These are phyloP conservation scores for Pterocles gutturalis DNA, from an alignment of 2,113 vertebrate species.

Conservation along the genomic window DNA sequence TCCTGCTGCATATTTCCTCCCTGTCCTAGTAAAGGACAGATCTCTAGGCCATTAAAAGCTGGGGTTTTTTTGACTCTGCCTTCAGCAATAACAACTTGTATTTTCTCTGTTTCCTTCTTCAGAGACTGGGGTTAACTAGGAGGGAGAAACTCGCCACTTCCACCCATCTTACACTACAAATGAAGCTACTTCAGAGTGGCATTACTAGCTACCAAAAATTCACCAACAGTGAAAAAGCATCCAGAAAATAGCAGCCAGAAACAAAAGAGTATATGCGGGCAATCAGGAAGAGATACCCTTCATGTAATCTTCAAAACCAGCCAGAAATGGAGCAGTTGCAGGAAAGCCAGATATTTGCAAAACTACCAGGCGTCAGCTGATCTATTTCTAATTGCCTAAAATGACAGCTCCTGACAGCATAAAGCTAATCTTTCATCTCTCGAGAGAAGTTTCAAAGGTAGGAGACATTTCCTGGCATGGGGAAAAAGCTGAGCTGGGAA, in stretches of 20 bases:
- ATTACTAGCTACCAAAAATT: neutral
- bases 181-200: neutral
- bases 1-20: neutral
- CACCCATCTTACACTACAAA: neutral
- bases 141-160: neutral
- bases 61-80: neutral
- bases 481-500: neutral
- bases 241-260: neutral
- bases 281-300: neutral
- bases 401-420: constrained; percentile 26
- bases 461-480: neutral
- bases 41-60: neutral
- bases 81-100: neutral
- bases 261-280: neutral
- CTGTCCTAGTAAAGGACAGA: neutral
- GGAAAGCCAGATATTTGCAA: neutral
- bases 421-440: constrained; percentile 24
- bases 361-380: neutral
- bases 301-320: neutral
- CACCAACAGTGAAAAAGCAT: neutral
- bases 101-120: neutral
- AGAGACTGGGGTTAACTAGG: neutral
- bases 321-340: neutral
- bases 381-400: constrained; percentile 19
- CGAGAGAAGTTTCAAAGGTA: neutral